A percentile compares a stretch with the other conserved stretches of the same genome.
Evolutionary conservation across 2,888 invertebrate genomes (phyloP).

Genomic region (Galerucella nymphaeae): DNA sequence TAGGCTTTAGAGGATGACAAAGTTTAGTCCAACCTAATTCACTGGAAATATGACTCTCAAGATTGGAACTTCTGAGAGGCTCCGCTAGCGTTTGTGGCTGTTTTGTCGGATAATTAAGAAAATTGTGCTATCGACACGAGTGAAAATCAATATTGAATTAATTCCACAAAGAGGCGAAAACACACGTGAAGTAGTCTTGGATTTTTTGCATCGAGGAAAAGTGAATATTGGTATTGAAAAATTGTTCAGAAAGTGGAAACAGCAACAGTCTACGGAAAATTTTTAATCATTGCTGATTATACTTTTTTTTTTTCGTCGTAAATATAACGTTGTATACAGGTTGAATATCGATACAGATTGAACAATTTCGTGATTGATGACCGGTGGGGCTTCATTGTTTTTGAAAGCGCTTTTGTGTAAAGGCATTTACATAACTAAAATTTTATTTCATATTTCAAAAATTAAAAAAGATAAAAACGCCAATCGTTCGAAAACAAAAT

Average conservation of each 20-base stretch:
- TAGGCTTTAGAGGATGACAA: slow-evolving; percentile 20
- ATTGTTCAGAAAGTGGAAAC: too few relatives aligned
- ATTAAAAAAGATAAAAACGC: neutral
- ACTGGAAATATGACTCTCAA: slow-evolving; percentile 20
- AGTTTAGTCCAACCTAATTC: slow-evolving; percentile 21
- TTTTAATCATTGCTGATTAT: too few relatives aligned
- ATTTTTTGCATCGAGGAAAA: too few relatives aligned
- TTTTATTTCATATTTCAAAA: neutral
- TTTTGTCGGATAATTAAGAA: neutral
- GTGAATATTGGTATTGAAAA: too few relatives aligned
- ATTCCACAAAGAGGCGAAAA: too few relatives aligned
- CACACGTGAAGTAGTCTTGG: too few relatives aligned
- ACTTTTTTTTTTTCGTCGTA: neutral
- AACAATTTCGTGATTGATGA: slow-evolving; percentile 7
- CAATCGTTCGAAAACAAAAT: neutral
- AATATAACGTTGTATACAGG: neutral
- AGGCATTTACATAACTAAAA: neutral
- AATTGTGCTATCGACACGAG: neutral
- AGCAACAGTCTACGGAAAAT: too few relatives aligned
- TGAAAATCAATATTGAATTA: neutral
- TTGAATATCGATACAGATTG: neutral
- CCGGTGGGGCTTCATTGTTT: neutral
- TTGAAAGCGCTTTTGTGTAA: neutral
- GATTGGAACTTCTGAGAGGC: slow-evolving; percentile 11
- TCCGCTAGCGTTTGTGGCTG: neutral